A percentile compares a stretch with the other conserved stretches of the same genome.
phyloP scores from a whole-genome alignment of 92 coral and sea anemone genomes.

The Epizoanthus rinbou region DNA sequence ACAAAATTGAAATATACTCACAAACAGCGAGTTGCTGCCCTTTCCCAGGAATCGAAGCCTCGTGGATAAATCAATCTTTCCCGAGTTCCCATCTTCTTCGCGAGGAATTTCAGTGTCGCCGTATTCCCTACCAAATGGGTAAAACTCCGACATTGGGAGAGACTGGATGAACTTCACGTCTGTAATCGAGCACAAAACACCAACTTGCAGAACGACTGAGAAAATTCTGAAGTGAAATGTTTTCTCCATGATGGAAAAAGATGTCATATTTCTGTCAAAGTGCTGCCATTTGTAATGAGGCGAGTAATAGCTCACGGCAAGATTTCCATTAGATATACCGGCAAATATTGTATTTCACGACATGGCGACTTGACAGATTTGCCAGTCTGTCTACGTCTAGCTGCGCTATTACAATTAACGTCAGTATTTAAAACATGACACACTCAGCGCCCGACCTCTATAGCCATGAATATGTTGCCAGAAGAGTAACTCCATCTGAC shows the following conservation, averaged over 20 bases:
- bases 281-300: background rate
- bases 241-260: background rate
- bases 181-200: background rate
- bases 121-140: conserved; percentile 15
- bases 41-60: conserved; percentile 29
- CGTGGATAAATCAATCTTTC: conserved; percentile 7
- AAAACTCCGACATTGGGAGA: conserved; percentile 26
- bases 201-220: background rate
- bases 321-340: background rate
- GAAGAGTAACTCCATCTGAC: background rate
- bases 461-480: background rate
- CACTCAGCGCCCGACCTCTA: background rate
- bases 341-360: background rate
- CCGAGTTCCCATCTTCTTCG: conserved; percentile 27
- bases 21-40: conserved; percentile 25
- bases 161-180: background rate
- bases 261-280: background rate
- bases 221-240: background rate
- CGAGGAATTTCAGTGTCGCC: conserved; percentile 11
- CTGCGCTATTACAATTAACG: background rate
- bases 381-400: background rate
- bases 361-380: background rate
- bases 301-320: background rate
- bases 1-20: background rate
- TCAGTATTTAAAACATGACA: background rate